Conservation (phyloP, 37 sponge, comb jelly and placozoan species). For the Mnemiopsis leidyi region DNA sequence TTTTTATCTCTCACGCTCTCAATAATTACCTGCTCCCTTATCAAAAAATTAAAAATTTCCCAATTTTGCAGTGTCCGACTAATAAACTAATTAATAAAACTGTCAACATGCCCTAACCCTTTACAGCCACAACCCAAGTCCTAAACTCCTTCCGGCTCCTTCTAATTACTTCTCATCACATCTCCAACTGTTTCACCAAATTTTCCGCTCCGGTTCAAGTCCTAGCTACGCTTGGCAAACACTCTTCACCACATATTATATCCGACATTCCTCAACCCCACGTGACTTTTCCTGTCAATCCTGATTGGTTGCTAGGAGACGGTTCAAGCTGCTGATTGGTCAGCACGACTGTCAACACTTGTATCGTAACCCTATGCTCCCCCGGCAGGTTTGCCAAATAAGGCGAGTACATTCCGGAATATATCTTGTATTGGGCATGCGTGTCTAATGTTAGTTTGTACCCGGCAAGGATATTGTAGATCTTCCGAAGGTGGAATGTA, state of each 20-base stretch:
- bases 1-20: too few relatives aligned
- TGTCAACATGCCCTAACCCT: too few relatives aligned
- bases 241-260: not conserved
- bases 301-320: not conserved
- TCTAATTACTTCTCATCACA: too few relatives aligned
- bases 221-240: not conserved
- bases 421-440: not conserved
- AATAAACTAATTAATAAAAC: too few relatives aligned
- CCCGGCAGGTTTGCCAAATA: not conserved
- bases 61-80: too few relatives aligned
- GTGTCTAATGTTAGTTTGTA: not conserved
- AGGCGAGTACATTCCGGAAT: not conserved
- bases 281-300: not conserved
- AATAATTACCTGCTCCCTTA: too few relatives aligned
- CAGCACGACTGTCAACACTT: not conserved
- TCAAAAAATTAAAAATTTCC: too few relatives aligned
- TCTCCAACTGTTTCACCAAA: too few relatives aligned
- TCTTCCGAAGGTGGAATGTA: not conserved
- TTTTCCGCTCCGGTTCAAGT: too few relatives aligned
- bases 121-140: too few relatives aligned
- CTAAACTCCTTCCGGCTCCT: too few relatives aligned
- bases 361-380: not conserved
- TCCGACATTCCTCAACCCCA: not conserved
- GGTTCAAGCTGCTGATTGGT: not conserved
- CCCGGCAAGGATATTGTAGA: too few relatives aligned